A percentile compares a stretch with the other conserved stretches of the same genome.
Conservation (phyloP, 2,888 invertebrate species). For the Drosophila algonquin region DNA sequence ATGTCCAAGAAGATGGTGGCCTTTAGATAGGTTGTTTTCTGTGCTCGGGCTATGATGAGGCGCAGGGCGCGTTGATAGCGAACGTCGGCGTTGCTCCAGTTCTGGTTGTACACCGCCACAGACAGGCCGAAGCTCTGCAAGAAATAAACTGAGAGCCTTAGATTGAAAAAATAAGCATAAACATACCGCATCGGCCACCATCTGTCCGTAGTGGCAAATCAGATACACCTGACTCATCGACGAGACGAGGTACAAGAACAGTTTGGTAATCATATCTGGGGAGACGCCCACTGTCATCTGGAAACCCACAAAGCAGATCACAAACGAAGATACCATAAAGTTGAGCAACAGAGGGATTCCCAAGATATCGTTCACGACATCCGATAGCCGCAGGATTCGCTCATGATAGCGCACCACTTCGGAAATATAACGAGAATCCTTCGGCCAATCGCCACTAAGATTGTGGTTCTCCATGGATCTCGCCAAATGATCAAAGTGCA, state of each 20-base stretch:
- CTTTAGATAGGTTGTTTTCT: conserved; percentile 66
- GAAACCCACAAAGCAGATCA: conserved; percentile 82
- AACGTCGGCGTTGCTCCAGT: conserved; percentile 70
- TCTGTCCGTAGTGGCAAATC: conserved; percentile 78
- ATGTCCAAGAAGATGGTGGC: conserved; percentile 75
- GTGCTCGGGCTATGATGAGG: conserved; percentile 72
- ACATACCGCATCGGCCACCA: conserved; percentile 72
- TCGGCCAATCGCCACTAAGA: conserved; percentile 43
- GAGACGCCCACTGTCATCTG: conserved; percentile 73
- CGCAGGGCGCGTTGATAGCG: conserved; percentile 70
- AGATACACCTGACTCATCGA: conserved; percentile 75
- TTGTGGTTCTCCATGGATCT: conserved; percentile 44
- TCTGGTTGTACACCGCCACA: conserved; percentile 70
- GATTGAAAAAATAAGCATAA: too few species aligned
- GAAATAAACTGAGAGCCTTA: not conserved
- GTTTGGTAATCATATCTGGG: conserved; percentile 65
- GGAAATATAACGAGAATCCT: conserved; percentile 45
- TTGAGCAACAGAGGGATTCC: conserved; percentile 78
- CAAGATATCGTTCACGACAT: conserved; percentile 74
- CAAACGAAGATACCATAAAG: conserved; percentile 78
- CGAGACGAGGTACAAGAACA: conserved; percentile 69
- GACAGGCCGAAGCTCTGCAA: conserved; percentile 61
- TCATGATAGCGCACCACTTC: conserved; percentile 74
- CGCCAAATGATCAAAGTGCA: conserved; percentile 79
- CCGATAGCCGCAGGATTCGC: conserved; percentile 52